phyloP scores from a whole-genome alignment of 1,140 invertebrate species.

The Charaxes varanes region DNA sequence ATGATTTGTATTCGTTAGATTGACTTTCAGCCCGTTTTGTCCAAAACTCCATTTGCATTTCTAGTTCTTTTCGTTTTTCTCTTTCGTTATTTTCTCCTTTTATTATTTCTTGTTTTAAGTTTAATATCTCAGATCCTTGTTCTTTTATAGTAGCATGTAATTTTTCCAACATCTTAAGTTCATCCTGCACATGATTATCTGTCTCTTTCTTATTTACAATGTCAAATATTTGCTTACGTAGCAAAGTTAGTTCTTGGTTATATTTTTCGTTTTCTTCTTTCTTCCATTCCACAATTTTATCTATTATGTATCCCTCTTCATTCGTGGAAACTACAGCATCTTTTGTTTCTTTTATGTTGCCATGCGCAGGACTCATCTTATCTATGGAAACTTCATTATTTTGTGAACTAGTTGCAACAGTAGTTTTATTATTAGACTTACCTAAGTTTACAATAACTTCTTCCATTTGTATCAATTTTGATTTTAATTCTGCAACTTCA shows the following conservation, averaged over 20 bases:
- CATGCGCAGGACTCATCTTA: too few relatives aligned
- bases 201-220: conserved; percentile 52
- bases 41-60: conserved; percentile 48
- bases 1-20: conserved; percentile 46
- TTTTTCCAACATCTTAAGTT: conserved; percentile 56
- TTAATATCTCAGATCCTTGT: conserved; percentile 49
- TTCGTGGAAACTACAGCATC: conserved; percentile 52
- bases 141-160: conserved; percentile 49
- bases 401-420: conserved; percentile 6
- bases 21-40: conserved; percentile 43
- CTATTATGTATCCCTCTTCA: conserved; percentile 41
- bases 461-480: conserved; percentile 61
- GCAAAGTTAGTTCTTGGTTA: conserved; percentile 56
- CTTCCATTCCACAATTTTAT: conserved; percentile 65
- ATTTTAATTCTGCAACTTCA: conserved; percentile 58
- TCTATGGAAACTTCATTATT: conserved; percentile 8
- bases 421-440: conserved; percentile 21
- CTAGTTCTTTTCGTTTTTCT: conserved; percentile 40
- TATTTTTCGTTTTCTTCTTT: conserved; percentile 63
- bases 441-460: conserved; percentile 14
- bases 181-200: conserved; percentile 25
- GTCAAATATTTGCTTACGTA: conserved; percentile 53
- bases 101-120: conserved; percentile 45
- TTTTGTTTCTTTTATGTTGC: conserved; percentile 30
- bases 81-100: conserved; percentile 28